phyloP scores from a whole-genome alignment of 37 sponge, comb jelly and placozoan genomes.

The Hexactinellida sp. region DNA sequence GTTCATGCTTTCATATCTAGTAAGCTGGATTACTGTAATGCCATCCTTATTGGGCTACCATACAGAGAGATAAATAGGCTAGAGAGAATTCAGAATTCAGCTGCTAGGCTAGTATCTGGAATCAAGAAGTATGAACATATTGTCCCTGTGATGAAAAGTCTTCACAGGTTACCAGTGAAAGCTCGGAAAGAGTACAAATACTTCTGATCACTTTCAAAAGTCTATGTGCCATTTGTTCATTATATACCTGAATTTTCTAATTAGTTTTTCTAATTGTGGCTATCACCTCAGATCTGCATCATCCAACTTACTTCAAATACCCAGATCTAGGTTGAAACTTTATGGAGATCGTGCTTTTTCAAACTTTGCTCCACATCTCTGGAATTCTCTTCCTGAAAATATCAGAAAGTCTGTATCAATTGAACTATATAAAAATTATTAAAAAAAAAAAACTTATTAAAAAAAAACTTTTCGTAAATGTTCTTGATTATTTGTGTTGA shows the following conservation, averaged over 20 bases:
- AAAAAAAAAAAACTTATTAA: background rate
- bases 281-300: background rate
- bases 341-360: background rate
- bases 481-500: background rate
- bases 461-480: background rate
- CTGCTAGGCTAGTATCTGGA: background rate
- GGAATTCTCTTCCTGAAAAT: background rate
- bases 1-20: background rate
- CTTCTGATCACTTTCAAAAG: background rate
- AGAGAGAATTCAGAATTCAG: background rate
- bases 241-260: background rate
- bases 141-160: background rate
- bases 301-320: background rate
- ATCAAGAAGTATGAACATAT: background rate
- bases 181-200: background rate
- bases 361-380: background rate
- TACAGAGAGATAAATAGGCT: background rate
- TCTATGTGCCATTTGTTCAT: background rate
- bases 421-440: too few species aligned
- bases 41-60: background rate
- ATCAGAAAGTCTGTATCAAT: too few species aligned
- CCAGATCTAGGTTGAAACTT: background rate
- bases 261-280: background rate
- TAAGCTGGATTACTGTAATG: background rate
- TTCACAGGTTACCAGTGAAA: background rate